phyloP scores from a whole-genome alignment of 2,113 vertebrate genomes.

The Leucoraja erinaceus region DNA sequence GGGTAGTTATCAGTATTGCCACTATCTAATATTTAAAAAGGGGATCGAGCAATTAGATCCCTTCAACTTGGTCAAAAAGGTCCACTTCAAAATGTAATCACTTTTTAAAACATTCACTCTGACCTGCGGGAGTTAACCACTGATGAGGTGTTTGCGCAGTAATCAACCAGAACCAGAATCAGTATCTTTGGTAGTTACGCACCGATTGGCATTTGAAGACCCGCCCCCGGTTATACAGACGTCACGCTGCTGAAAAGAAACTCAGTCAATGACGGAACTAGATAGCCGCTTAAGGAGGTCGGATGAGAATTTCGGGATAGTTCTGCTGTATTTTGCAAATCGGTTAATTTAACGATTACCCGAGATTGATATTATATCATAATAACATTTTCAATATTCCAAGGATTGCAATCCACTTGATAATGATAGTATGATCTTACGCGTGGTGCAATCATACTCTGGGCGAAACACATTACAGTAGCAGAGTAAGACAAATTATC shows the following conservation, averaged over 20 bases:
- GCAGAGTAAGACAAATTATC: no score
- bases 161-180: no score
- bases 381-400: not conserved
- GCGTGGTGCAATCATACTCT: not conserved
- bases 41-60: no score
- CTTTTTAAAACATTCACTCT: no score
- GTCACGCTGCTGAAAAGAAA: conserved; percentile 28
- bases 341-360: not conserved
- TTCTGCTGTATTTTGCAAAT: not conserved
- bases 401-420: not conserved
- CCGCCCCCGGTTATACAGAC: not conserved
- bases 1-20: not conserved
- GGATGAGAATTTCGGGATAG: not conserved
- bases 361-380: not conserved
- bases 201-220: not conserved
- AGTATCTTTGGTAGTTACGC: not conserved
- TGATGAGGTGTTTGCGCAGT: no score
- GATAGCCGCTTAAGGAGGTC: conserved; percentile 25
- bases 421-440: not conserved
- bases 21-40: no score
- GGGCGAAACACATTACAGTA: no score
- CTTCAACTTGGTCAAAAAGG: no score
- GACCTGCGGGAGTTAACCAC: no score
- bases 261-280: not conserved
- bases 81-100: no score